Evolutionary conservation across 2,113 vertebrate species (phyloP).

Genomic region (Xenus cinereus): DNA sequence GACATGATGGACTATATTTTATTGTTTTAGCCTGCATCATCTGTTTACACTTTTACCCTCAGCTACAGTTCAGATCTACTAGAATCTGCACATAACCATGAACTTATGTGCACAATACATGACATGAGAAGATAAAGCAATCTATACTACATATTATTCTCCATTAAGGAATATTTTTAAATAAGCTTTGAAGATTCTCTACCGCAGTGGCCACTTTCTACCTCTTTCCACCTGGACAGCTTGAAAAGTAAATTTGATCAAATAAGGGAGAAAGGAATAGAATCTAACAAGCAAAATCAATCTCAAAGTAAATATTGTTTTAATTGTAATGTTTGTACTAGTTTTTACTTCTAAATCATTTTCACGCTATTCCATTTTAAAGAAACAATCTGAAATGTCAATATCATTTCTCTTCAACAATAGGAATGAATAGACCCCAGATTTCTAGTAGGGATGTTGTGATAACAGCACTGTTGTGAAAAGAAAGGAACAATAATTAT

Average conservation of each 20-base stretch:
- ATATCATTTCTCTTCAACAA: neutral
- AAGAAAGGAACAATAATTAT: neutral
- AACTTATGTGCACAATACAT: neutral
- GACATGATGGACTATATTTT: neutral
- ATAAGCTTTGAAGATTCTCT: neutral
- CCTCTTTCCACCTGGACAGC: neutral
- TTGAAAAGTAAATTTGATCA: neutral
- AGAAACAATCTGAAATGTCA: conserved; percentile 6
- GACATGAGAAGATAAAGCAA: neutral
- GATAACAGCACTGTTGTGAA: neutral
- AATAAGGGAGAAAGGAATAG: neutral
- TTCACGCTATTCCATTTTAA: neutral
- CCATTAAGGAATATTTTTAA: neutral
- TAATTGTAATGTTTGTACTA: neutral
- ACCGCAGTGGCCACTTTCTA: neutral
- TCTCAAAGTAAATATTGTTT: neutral
- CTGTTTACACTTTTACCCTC: neutral
- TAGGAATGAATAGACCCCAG: neutral
- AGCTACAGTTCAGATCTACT: neutral
- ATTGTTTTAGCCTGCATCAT: neutral
- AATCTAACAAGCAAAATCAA: neutral
- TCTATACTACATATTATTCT: neutral
- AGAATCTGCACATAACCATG: neutral
- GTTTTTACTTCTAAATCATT: neutral
- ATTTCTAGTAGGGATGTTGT: neutral